phyloP scores from a whole-genome alignment of 2,113 vertebrate species.

The Forbesichthys agassizii region DNA sequence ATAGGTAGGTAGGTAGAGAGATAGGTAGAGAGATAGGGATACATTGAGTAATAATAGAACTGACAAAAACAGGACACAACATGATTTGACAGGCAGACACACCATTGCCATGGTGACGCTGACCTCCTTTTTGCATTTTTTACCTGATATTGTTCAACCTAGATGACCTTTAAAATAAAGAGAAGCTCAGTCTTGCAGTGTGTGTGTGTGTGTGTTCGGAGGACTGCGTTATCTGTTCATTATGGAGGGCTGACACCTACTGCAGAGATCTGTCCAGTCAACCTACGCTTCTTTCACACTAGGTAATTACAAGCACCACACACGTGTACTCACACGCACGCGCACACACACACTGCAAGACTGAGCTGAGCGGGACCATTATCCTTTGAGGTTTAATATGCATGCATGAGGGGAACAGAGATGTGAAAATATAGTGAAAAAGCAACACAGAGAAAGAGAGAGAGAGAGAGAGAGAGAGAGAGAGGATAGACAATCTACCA shows the following conservation, averaged over 20 bases:
- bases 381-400: slow-evolving; percentile 32
- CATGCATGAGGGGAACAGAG: slow-evolving; percentile 40
- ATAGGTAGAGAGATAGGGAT: too few species aligned
- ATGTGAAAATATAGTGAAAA: not conserved
- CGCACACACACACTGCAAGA: not conserved
- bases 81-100: slow-evolving; percentile 2
- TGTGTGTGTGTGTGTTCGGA: slow-evolving; percentile 12
- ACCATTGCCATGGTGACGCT: too few species aligned
- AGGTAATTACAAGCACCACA: slow-evolving; percentile 27
- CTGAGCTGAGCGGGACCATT: slow-evolving; percentile 22
- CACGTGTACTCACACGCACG: not conserved
- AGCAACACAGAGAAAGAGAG: not conserved
- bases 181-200: not conserved
- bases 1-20: not conserved
- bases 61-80: not conserved
- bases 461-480: not conserved
- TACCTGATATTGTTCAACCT: slow-evolving; percentile 16
- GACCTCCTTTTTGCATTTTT: too few species aligned
- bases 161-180: slow-evolving; percentile 11
- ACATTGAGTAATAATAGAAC: too few species aligned
- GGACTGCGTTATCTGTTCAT: slow-evolving; percentile 35
- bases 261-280: slow-evolving; percentile 44
- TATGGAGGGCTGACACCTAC: slow-evolving; percentile 43
- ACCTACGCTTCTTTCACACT: slow-evolving; percentile 29
- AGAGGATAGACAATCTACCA: not conserved